Percentiles rank a stretch among this genome's conserved stretches.
Evolutionary conservation across 2,113 vertebrate species (phyloP).

Genomic region (Catharus minimus): DNA sequence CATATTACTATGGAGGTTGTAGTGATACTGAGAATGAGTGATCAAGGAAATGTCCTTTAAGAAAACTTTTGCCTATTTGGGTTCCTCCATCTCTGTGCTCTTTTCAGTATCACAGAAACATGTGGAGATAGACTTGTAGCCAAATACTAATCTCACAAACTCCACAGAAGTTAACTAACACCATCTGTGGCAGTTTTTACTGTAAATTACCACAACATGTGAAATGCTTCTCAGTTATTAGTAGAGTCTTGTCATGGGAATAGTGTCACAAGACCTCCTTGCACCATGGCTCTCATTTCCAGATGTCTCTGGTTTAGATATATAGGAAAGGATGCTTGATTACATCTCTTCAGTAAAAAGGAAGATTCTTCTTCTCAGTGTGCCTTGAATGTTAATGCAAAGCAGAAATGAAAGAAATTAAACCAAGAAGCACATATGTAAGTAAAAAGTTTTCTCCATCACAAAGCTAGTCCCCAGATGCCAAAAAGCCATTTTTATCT

Average conservation of each 20-base stretch:
- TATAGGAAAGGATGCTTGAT: neutral
- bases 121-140: neutral
- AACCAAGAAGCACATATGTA: neutral
- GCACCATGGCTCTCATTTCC: neutral
- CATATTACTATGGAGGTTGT: neutral
- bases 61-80: neutral
- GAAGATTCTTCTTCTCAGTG: neutral
- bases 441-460: neutral
- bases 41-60: neutral
- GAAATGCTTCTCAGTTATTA: constrained; percentile 3
- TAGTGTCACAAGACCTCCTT: neutral
- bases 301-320: constrained; percentile 1
- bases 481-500: neutral
- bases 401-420: constrained; percentile 8
- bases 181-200: constrained; percentile 39
- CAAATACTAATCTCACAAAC: constrained; percentile 27
- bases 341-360: neutral
- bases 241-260: neutral
- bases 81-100: neutral
- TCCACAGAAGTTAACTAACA: constrained; percentile 11
- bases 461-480: neutral
- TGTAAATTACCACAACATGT: constrained; percentile 14
- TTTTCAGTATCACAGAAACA: neutral
- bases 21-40: neutral
- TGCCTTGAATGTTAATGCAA: neutral